A percentile compares a stretch with the other conserved stretches of the same genome.
Evolutionary conservation across 2,113 vertebrate genomes (phyloP).

Genomic region (Anarrhichthys ocellatus): DNA sequence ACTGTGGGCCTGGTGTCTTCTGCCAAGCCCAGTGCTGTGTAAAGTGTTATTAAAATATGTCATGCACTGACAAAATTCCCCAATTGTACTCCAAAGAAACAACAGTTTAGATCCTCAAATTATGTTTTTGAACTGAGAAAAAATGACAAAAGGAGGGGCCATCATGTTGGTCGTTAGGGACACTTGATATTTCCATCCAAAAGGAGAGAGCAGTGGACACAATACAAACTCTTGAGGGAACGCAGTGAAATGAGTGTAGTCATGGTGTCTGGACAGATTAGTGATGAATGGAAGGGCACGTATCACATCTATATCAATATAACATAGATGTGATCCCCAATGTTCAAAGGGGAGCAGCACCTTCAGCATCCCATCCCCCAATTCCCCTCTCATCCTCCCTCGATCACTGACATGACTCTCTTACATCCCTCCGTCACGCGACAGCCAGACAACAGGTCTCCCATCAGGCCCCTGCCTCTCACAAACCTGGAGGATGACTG

Average conservation of each 20-base stretch:
- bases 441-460: conserved; percentile 75
- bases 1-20: conserved; percentile 1
- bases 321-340: conserved; percentile 25
- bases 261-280: conserved; percentile 19
- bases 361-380: conserved; percentile 72
- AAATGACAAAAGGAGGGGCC: not conserved
- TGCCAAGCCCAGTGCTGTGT: conserved; percentile 11
- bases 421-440: conserved; percentile 52
- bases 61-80: not conserved
- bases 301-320: conserved; percentile 37
- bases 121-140: not conserved
- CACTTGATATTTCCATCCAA: not conserved
- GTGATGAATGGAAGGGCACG: conserved; percentile 27
- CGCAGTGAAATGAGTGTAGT: not conserved
- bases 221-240: not conserved
- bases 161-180: not conserved
- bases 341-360: conserved; percentile 59
- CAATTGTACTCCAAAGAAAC: not conserved
- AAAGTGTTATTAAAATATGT: too few species aligned
- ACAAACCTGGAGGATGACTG: conserved; percentile 57
- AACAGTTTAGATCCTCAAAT: not conserved
- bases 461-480: conserved; percentile 62
- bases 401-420: conserved; percentile 69
- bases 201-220: not conserved
- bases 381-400: conserved; percentile 64